A percentile compares a stretch with the other conserved stretches of the same genome.
Evolutionary conservation across 1,140 invertebrate genomes (phyloP).

Genomic region (Drosophila subpulchrella): DNA sequence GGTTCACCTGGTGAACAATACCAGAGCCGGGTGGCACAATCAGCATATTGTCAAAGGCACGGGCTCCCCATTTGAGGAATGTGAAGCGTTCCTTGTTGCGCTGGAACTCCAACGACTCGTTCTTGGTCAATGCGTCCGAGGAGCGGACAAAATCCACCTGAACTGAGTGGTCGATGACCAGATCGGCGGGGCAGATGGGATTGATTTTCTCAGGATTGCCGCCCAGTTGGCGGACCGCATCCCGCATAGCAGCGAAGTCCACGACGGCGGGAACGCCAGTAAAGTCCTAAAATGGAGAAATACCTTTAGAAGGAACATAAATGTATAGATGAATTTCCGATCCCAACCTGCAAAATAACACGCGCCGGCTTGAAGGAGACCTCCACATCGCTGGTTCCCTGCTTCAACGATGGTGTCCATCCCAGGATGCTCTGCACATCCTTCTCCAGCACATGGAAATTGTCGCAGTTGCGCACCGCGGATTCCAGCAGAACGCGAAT

Average conservation of each 20-base stretch:
- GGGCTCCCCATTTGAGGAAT: slow-evolving; percentile 99
- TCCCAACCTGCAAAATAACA: slow-evolving; percentile 94
- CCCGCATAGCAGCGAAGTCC: slow-evolving; percentile 99
- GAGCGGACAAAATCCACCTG: slow-evolving; percentile 98
- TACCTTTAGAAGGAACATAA: background rate
- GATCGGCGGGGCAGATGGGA: slow-evolving; percentile 97
- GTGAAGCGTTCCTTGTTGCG: slow-evolving; percentile 98
- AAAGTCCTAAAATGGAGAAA: slow-evolving; percentile 88
- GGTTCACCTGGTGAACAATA: slow-evolving; percentile 99
- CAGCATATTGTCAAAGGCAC: slow-evolving; percentile 97
- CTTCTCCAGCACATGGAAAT: slow-evolving; percentile 93
- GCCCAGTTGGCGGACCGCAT: slow-evolving; percentile 94
- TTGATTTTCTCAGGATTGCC: slow-evolving; percentile 97
- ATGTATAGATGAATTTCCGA: rapidly evolving
- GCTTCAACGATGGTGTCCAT: slow-evolving; percentile 91
- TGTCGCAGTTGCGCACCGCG: slow-evolving; percentile 97
- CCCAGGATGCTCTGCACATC: slow-evolving; percentile 96
- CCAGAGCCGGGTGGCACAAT: slow-evolving; percentile 99
- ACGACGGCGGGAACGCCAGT: slow-evolving; percentile 99
- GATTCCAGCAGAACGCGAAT: slow-evolving; percentile 97
- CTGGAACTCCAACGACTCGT: slow-evolving; percentile 98
- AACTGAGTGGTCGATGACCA: slow-evolving; percentile 99
- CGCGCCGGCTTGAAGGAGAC: slow-evolving; percentile 97
- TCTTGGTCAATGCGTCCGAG: slow-evolving; percentile 94
- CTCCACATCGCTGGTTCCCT: slow-evolving; percentile 90